Base-by-base conservation (phyloP, 1,140 invertebrate species). In the Leptestheria dahalacensis region DNA sequence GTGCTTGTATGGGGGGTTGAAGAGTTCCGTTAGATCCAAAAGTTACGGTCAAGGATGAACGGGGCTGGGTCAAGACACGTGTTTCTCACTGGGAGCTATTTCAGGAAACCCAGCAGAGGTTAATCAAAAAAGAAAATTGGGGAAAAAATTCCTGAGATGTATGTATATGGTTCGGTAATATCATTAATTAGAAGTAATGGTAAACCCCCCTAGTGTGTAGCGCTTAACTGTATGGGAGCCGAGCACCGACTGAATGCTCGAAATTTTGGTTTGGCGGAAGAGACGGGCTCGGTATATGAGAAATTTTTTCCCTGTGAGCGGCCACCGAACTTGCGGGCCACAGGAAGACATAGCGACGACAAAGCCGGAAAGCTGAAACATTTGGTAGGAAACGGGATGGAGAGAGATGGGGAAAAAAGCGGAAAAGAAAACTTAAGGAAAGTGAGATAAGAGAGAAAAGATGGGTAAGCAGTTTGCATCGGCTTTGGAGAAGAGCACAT, bases 331-430 rank as follows among this genome's bases (percentile, higher is more conserved):
- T 15, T 41, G n/a, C n/a, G n/a, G 33, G 33, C 33, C 33, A 41
- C 33, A 41, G 33, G 52, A 54, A 54, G 25, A 52, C 20, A 52
- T 20, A 52, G 50, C 21, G 52, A 54, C 24, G 25, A 52, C 20
- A 52, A 52, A 52, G 50, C 21, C 21, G 25, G 25, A 52, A 52
- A 52, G 25, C 21, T 20, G 21, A 23, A 48, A n/a, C n/a, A 48
- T 48, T 21, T n/a, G n/a, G 21, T 48, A 48, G 18, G 48, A 18
- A n/a, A 18, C 18, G 48, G 18, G 48, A 48, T 18, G 4, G 21
- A 50, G 48, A 50, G 48, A 24, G 10, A 50, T 20, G 21, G 26
- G 50, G 50, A 23, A 52, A 26, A 52, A 52, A 26, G 18, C 24
- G 28, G 50, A 9, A 52, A 52, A 10, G 28, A 52, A 52, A 24